Evolutionary conservation across 2,113 vertebrate species (phyloP).

Genomic region (Neogobius melanostomus): DNA sequence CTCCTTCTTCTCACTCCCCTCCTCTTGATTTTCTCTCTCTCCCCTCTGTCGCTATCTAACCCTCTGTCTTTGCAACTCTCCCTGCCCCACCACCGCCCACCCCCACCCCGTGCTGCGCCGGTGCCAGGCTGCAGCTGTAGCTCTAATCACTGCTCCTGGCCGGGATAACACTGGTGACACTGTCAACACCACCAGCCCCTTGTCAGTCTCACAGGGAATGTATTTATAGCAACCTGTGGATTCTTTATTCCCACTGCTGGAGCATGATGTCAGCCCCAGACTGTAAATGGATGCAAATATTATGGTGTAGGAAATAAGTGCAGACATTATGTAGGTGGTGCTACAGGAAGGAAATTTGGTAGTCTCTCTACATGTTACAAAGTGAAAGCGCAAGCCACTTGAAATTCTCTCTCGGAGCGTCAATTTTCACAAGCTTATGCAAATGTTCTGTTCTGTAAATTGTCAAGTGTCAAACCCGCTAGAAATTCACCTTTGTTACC

Average conservation of each 20-base stretch:
- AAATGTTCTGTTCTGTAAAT: too few relatives aligned
- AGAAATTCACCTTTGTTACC: too few relatives aligned
- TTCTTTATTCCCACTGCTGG: background rate
- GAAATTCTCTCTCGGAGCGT: too few relatives aligned
- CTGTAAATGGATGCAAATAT: background rate
- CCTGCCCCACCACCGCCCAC: background rate
- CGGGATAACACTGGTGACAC: slow-evolving; percentile 49
- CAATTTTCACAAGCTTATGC: too few relatives aligned
- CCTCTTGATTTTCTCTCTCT: background rate
- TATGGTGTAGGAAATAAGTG: too few relatives aligned
- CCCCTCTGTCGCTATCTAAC: background rate
- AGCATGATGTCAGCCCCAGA: background rate
- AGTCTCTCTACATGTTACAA: too few relatives aligned
- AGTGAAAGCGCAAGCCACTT: too few relatives aligned
- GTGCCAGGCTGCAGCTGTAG: slow-evolving; percentile 79
- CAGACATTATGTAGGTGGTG: too few relatives aligned
- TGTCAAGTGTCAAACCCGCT: too few relatives aligned
- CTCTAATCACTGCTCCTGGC: slow-evolving; percentile 80
- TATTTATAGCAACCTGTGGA: slow-evolving; percentile 14
- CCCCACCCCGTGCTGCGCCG: slow-evolving; percentile 59
- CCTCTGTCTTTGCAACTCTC: background rate
- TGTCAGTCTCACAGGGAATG: slow-evolving; percentile 8
- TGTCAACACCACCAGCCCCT: slow-evolving; percentile 23
- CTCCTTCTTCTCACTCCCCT: background rate
- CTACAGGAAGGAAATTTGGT: too few relatives aligned